Evolutionary conservation across 2,888 invertebrate species (phyloP), one percentile per base, ranked within the genome.

Genomic region (Athrips mouffetella): DNA sequence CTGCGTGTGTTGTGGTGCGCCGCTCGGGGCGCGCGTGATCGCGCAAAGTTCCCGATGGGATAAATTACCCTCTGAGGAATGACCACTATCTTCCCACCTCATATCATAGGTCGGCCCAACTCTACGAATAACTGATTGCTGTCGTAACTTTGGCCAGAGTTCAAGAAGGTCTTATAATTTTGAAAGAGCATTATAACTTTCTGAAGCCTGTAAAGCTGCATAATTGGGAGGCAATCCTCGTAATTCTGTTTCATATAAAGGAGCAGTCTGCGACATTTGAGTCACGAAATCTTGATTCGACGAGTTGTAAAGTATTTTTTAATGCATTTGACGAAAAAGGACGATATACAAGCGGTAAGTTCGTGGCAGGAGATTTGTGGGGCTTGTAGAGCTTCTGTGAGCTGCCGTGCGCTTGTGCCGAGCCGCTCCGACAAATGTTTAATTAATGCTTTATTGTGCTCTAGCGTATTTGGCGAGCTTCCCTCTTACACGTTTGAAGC

Each of bases 31-130:
- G 63, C 65, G 62, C 66, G 65, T 71, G 74, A 74, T 66, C 64
- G 62, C 54, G 65, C 54, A 63, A 60, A 58, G 67, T 70, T 71
- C 67, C 64, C 65, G 60, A 60, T 55, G 62, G 67, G 65, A 69
- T 70, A 73, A 75, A 75, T 76, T 75, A 67, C 67, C 59, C 56
- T 53, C 58, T 65, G 65, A 68, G 60, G 66, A 70, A 74, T 75
- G 75, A 70, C 73, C 73, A 73, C 64, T 63, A 70, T 70, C 66
- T 65, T 61, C 57, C 54, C 57, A 57, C 51, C 48, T 55, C 58
- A 50, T 60, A 54, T 55, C 59, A 61, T 61, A 57, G 67, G 67
- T 70, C 67, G 67, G 60, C 62, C 57, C 59, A 56, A 23, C 42
- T 45, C 11, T 16, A 53, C 48, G 49, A 23, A 33, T 63, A 65